Evolutionary conservation across 2,888 invertebrate genomes (phyloP).

Genomic region (Stomorhina lunata): DNA sequence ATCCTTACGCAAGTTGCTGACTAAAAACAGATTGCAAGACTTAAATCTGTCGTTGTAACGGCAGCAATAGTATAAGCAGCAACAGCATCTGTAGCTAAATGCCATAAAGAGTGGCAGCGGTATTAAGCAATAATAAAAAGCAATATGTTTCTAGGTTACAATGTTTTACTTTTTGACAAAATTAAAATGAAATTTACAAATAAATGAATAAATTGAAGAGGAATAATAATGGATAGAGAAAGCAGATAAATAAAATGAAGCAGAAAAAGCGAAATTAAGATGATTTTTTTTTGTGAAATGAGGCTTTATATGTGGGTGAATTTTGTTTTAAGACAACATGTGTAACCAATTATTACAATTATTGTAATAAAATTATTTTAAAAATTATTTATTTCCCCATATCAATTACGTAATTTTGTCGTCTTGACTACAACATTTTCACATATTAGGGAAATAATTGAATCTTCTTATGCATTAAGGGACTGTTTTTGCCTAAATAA

Average conservation of each 20-base stretch:
- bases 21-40: conserved; percentile 56
- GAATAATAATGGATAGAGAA: not conserved
- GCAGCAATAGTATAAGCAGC: not conserved
- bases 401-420: too few relatives aligned
- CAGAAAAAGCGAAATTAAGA: not conserved
- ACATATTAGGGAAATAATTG: too few relatives aligned
- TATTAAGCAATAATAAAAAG: conserved; percentile 11
- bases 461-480: too few relatives aligned
- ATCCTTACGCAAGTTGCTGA: conserved; percentile 60
- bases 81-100: not conserved
- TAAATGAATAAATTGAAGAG: not conserved
- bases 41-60: conserved; percentile 12
- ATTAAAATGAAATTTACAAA: not conserved
- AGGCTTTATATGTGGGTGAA: not conserved
- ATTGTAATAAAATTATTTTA: too few relatives aligned
- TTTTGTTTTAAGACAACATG: not conserved
- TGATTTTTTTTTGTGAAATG: not conserved
- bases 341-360: too few relatives aligned
- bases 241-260: not conserved
- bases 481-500: too few relatives aligned
- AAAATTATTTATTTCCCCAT: too few relatives aligned
- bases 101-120: not conserved
- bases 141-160: conserved; percentile 33
- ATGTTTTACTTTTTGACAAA: not conserved
- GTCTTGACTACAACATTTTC: too few relatives aligned